phyloP scores from a whole-genome alignment of 2,888 invertebrate species.

The Zeuzera pyrina region DNA sequence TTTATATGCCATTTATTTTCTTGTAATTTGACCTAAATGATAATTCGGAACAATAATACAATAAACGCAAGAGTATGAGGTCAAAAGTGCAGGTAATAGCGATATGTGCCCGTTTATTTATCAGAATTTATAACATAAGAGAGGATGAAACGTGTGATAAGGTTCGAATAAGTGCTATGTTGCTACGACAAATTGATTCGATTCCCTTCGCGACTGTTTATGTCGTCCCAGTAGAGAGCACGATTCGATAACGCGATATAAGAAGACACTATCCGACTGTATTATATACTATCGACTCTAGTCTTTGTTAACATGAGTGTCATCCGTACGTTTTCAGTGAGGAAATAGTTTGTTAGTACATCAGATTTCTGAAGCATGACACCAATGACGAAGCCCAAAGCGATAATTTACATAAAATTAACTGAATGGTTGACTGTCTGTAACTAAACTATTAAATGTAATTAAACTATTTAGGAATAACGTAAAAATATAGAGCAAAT shows the following conservation, averaged over 20 bases:
- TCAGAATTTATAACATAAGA: slow-evolving; percentile 12
- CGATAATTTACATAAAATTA: too few relatives aligned
- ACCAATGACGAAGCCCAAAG: too few relatives aligned
- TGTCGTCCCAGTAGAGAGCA: slow-evolving; percentile 24
- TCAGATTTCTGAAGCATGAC: too few relatives aligned
- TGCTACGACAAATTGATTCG: slow-evolving; percentile 59
- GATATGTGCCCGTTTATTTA: neutral
- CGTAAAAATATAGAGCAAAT: too few relatives aligned
- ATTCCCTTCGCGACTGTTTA: slow-evolving; percentile 44
- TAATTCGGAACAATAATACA: too few relatives aligned
- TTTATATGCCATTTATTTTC: slow-evolving; percentile 23
- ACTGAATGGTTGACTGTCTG: too few relatives aligned
- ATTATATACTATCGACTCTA: too few relatives aligned
- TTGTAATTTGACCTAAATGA: neutral
- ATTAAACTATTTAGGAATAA: too few relatives aligned
- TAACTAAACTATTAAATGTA: too few relatives aligned
- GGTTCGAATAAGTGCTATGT: slow-evolving; percentile 41
- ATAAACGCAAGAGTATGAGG: too few relatives aligned
- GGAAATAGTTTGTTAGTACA: slow-evolving; percentile 61
- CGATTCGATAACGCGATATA: slow-evolving; percentile 13
- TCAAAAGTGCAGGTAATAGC: neutral
- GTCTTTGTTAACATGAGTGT: too few relatives aligned
- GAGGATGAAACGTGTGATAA: slow-evolving; percentile 34
- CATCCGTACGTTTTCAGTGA: slow-evolving; percentile 48
- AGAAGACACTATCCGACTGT: too few relatives aligned